Evolutionary conservation across 2,888 invertebrate genomes (phyloP).

Genomic region (Ctenicera cuprea): DNA sequence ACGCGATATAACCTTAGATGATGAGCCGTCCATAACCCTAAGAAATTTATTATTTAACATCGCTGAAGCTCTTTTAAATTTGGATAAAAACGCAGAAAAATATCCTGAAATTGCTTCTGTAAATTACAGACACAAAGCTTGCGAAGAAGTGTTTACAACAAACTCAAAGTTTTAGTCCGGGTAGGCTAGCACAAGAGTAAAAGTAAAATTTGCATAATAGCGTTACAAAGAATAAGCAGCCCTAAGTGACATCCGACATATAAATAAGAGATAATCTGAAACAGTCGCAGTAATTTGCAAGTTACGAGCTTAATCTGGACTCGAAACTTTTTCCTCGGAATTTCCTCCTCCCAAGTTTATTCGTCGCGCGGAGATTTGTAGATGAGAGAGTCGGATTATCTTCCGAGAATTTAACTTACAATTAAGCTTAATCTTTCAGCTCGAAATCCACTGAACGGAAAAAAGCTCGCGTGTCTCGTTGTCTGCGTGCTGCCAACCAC

Average conservation of each 20-base stretch:
- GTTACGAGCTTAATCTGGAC: conserved; percentile 60
- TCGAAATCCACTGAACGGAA: conserved; percentile 9
- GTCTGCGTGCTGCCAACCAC: background rate
- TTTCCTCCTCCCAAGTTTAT: conserved; percentile 47
- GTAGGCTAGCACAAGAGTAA: background rate
- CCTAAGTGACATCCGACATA: conserved; percentile 50
- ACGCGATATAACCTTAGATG: too few species aligned
- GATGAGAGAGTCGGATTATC: conserved; percentile 63
- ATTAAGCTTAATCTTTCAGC: conserved; percentile 65
- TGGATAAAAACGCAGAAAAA: too few species aligned
- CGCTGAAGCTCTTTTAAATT: too few species aligned
- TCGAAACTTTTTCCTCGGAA: conserved; percentile 51
- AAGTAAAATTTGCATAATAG: conserved; percentile 41
- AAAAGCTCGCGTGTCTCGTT: background rate
- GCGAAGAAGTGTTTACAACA: background rate
- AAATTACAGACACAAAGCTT: too few species aligned
- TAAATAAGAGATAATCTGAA: conserved; percentile 56
- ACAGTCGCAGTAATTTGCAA: conserved; percentile 57
- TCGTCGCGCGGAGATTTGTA: conserved; percentile 60
- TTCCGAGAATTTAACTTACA: conserved; percentile 65
- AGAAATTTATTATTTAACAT: too few species aligned
- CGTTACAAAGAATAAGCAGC: conserved; percentile 43
- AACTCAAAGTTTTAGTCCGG: background rate
- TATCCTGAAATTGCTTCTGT: too few species aligned
- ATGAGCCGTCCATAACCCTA: too few species aligned